phyloP scores from a whole-genome alignment of 2,113 vertebrate genomes.

The Stigmatopora nigra region DNA sequence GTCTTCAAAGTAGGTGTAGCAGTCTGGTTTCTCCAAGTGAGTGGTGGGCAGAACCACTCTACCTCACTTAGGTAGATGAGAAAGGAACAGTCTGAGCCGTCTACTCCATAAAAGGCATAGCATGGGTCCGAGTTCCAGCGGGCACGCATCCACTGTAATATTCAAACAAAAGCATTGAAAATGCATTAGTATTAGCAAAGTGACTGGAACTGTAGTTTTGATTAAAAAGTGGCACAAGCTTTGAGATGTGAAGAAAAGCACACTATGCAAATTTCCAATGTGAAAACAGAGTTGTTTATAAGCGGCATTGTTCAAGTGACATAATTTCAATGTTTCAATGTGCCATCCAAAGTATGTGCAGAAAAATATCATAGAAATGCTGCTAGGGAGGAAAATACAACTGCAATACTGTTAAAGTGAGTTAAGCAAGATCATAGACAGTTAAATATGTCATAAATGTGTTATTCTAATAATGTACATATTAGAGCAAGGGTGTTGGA shows the following conservation, averaged over 20 bases:
- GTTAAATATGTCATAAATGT: too few relatives aligned
- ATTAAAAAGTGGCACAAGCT: not conserved
- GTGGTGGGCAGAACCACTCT: slow-evolving; percentile 95
- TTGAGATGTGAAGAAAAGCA: not conserved
- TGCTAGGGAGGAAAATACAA: too few relatives aligned
- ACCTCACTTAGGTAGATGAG: slow-evolving; percentile 95
- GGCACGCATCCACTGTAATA: slow-evolving; percentile 91
- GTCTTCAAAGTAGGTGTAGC: slow-evolving; percentile 59
- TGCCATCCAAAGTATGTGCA: too few relatives aligned
- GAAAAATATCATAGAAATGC: too few relatives aligned
- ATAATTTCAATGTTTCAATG: too few relatives aligned
- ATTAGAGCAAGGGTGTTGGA: too few relatives aligned
- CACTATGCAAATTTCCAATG: not conserved
- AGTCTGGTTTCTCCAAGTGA: slow-evolving; percentile 84
- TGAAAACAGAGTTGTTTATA: too few relatives aligned
- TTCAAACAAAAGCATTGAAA: not conserved
- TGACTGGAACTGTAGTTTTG: not conserved
- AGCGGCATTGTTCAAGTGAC: too few relatives aligned
- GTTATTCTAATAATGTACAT: too few relatives aligned
- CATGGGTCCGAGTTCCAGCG: slow-evolving; percentile 97
- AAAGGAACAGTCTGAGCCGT: slow-evolving; percentile 95
- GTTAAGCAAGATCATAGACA: too few relatives aligned
- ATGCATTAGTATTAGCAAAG: too few relatives aligned
- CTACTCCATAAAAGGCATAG: slow-evolving; percentile 92
- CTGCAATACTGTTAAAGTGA: too few relatives aligned